Evolutionary conservation across 2,888 invertebrate species (phyloP), one percentile per base, ranked within the genome.

Genomic region (Agrilus mali): DNA sequence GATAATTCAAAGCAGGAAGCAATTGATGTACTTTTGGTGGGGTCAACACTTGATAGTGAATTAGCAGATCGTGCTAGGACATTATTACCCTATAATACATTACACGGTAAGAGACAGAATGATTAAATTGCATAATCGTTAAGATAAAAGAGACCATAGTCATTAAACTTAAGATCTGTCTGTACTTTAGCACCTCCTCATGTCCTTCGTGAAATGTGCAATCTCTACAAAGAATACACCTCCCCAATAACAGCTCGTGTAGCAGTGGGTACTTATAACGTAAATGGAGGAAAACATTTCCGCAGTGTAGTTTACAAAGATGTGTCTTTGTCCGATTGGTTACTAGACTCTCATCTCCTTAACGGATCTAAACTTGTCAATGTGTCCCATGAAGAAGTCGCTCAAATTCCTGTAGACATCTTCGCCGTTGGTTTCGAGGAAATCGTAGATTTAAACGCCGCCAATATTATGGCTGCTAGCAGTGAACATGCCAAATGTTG

Each of bases 351-450:
- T 36, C 82, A 82, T 42, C 74, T 77, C 48, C 63, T 74, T 48
- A 68, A 73, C n/a, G 47, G 54, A 16, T 58, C 57, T 34, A 50
- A 52, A 47, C 56, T 73, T 32, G 67, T 73, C 1, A 68, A 73
- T 58, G 64, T 71, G 1, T 65, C 64, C 42, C 67, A 67, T 54
- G 60, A 66, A 1, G 64, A 68, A 33, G 69, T 70, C 40, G 60
- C 63, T 38, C 53, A 54, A 42, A 71, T 72, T 46, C 83, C 89
- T 14, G 83, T 87, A 41, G 98, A 98, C 67, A 86, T 98, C 47
- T 97, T 86, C 71, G 96, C 95, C 1, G 86, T 98, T 61, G 98
- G 98, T 14, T 96, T 99, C 69, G 93, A 98, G 67, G 98, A 98
- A 73, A 96, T 98, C 53, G 97, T 99, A 8, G 98, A 99, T 69